A percentile compares a stretch with the other conserved stretches of the same genome.
These are phyloP conservation scores for Pheucticus melanocephalus DNA, from an alignment of 2,113 vertebrate genomes.

Conservation along the genomic window DNA sequence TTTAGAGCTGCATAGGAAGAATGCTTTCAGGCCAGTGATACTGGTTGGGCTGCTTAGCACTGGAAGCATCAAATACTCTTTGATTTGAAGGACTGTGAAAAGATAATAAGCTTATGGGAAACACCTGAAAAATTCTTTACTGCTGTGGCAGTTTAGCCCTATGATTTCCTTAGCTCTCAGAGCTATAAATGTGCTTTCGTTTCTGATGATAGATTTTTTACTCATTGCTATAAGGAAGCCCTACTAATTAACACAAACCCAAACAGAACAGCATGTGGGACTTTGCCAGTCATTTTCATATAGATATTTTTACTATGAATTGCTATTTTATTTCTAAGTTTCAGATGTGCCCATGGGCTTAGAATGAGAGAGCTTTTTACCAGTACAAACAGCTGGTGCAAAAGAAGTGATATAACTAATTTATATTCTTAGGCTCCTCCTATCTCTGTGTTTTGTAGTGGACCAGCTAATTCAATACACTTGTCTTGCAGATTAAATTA, in stretches of 20 bases:
- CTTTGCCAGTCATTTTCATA: not conserved
- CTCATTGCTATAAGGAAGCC: not conserved
- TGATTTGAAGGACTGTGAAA: conserved; percentile 2
- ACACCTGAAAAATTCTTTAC: not conserved
- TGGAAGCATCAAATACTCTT: conserved; percentile 36
- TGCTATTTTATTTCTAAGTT: not conserved
- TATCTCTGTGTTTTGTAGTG: not conserved
- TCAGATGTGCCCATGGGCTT: not conserved
- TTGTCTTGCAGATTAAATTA: not conserved
- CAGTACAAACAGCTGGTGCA: not conserved
- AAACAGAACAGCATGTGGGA: not conserved
- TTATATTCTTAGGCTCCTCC: not conserved
- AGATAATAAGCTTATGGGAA: conserved; percentile 33
- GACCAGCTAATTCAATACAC: not conserved
- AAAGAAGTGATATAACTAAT: not conserved
- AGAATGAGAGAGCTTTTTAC: not conserved
- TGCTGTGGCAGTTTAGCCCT: not conserved
- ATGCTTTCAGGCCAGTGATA: conserved; percentile 1
- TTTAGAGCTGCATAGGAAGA: not conserved
- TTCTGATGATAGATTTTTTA: not conserved
- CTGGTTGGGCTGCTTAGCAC: not conserved
- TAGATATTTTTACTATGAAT: not conserved
- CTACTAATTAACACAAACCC: not conserved
- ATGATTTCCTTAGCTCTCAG: not conserved
- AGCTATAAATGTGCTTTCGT: not conserved